Evolutionary conservation across 2,888 invertebrate species (phyloP).

Genomic region (Argyresthia albistria): DNA sequence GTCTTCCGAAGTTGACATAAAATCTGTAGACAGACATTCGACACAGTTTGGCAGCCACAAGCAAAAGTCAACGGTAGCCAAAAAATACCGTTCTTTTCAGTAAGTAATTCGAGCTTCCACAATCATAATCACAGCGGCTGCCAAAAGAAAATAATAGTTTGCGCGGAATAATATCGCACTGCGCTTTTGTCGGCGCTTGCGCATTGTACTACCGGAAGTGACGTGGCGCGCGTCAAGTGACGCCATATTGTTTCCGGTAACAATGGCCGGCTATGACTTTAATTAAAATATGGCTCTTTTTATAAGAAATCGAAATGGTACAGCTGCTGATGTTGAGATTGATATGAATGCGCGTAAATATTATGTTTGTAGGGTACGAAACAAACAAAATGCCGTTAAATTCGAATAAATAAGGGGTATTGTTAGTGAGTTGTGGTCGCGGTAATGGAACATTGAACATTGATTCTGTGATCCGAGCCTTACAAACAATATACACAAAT

Average conservation of each 20-base stretch:
- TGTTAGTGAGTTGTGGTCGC: background rate
- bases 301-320: background rate
- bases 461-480: no score
- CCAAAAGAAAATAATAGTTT: slow-evolving; percentile 37
- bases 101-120: background rate
- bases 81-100: background rate
- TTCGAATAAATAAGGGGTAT: background rate
- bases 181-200: slow-evolving; percentile 52
- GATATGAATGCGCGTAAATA: background rate
- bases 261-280: slow-evolving; percentile 19
- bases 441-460: no score
- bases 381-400: background rate
- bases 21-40: background rate
- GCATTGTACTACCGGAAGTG: slow-evolving; percentile 23
- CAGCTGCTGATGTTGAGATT: slow-evolving; percentile 1
- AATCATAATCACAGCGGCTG: slow-evolving; percentile 21
- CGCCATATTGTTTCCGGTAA: slow-evolving; percentile 26
- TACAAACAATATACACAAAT: no score
- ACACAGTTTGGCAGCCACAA: slow-evolving; percentile 1
- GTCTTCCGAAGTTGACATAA: background rate
- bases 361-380: background rate
- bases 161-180: slow-evolving; percentile 42
- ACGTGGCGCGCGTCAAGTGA: slow-evolving; percentile 24
- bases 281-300: slow-evolving; percentile 15
- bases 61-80: background rate